Conservation (phyloP, 2,888 invertebrate genomes). For the Saturnia japonica region DNA sequence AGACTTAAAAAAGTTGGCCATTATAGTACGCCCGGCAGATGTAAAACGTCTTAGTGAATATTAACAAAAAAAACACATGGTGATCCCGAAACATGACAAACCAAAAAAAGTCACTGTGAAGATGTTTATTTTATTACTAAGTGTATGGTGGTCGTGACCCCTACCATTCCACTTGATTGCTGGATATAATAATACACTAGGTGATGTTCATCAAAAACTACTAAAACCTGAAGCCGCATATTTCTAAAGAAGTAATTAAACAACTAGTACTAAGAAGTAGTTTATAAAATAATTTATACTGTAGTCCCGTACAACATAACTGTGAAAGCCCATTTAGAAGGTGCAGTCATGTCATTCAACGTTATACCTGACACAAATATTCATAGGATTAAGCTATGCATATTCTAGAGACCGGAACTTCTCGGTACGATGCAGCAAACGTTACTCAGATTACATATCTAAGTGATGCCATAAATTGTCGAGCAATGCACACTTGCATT, state of each 20-base stretch:
- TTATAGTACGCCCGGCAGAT: too few relatives aligned
- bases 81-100: too few relatives aligned
- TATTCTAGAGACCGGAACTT: constrained; percentile 46
- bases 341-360: constrained; percentile 19
- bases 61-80: too few relatives aligned
- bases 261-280: background rate
- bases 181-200: too few relatives aligned
- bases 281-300: background rate
- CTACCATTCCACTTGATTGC: too few relatives aligned
- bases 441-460: constrained; percentile 52
- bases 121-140: too few relatives aligned
- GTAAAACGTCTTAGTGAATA: too few relatives aligned
- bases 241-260: background rate
- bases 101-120: too few relatives aligned
- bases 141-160: too few relatives aligned
- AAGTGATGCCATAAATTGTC: constrained; percentile 56
- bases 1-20: too few relatives aligned
- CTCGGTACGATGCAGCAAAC: constrained; percentile 32
- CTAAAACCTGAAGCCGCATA: background rate
- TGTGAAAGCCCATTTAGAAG: constrained; percentile 28
- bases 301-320: constrained; percentile 19
- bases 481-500: constrained; percentile 38
- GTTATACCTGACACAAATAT: constrained; percentile 45
- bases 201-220: too few relatives aligned
- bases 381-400: constrained; percentile 62